Percentiles rank a stretch among this genome's conserved stretches.
These are phyloP conservation scores for Lepetodrilus schrolli DNA, from an alignment of 2,888 invertebrate species.

Conservation along the genomic window DNA sequence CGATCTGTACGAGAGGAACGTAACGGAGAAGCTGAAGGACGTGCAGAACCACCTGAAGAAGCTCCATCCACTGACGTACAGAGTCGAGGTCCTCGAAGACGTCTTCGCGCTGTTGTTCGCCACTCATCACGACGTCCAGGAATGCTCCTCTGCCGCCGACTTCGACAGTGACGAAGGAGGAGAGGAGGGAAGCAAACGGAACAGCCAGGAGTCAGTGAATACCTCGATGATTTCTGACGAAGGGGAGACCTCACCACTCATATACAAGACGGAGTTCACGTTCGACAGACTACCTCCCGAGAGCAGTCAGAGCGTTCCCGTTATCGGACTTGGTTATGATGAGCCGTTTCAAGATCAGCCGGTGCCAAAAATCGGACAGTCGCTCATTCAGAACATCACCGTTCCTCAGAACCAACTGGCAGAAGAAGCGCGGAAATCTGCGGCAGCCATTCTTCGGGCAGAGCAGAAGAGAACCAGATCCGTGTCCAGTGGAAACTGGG, in stretches of 20 bases:
- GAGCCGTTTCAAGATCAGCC: constrained; percentile 47
- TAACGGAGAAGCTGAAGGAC: constrained; percentile 55
- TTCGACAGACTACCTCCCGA: background rate
- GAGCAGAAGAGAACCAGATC: background rate
- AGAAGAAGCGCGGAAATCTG: background rate
- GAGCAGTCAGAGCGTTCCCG: constrained; percentile 31
- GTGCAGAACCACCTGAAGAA: constrained; percentile 54
- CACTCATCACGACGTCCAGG: constrained; percentile 80
- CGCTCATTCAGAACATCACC: background rate
- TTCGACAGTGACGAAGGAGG: constrained; percentile 58
- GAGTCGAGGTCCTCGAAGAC: constrained; percentile 82
- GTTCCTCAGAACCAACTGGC: constrained; percentile 13
- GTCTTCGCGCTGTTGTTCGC: constrained; percentile 84
- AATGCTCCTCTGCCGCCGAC: constrained; percentile 75
- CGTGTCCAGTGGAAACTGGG: background rate
- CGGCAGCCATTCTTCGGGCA: background rate
- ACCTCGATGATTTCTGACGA: constrained; percentile 45
- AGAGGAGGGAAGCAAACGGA: constrained; percentile 41
- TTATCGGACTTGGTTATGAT: constrained; percentile 47
- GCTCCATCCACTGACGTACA: constrained; percentile 67
- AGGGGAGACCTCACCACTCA: constrained; percentile 28
- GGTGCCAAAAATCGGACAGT: background rate
- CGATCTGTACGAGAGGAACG: constrained; percentile 53
- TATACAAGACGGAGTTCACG: background rate
- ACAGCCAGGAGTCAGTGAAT: constrained; percentile 38